Evolutionary conservation across 2,113 vertebrate species (phyloP), one percentile per base, ranked within the genome.

Genomic region (Albula glossodonta): DNA sequence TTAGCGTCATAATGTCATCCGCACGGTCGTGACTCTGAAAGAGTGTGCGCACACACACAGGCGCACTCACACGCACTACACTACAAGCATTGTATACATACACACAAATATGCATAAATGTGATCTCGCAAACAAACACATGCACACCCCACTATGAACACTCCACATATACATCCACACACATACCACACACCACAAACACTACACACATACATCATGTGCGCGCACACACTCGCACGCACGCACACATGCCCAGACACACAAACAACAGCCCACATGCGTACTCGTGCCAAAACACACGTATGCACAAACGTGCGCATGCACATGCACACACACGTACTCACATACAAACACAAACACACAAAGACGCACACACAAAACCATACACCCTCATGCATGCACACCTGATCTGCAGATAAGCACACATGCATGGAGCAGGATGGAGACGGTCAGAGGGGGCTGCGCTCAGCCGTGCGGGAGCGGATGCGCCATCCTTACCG

Each of bases 401-500:
- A 57, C 11, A 57, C 53, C 63, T 70, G 70, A 22, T 74, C 70
- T n/a, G 5, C 5, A 70, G 19, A 31, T 31, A 74, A 74, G n/a
- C 70, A 31, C 22, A 74, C 2, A n/a, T 22, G 70, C 70, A 31
- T 8, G 31, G 31, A 41, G 31, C 31, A 1, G 31, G n/a, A 5
- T 31, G 70, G n/a, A 63, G 17, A n/a, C n/a, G 10, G 10, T n/a
- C 8, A 22, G 19, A 10, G 17, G 63, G 5, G n/a, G 8, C 19
- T 22, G 63, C 19, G 4, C 19, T 41, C 31, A 41, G 31, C 31
- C 31, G 31, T 41, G 8, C 4, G 1, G 4, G 22, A 85, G 56
- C 13, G n/a, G 74, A 80, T 41, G 49, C 41, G 84, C 19, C 80
- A 56, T 53, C 78, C 84, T 85, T 85, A 85, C 84, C 84, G 78